phyloP scores from a whole-genome alignment of 2,888 invertebrate species.

The Rhogogaster chlorosoma region DNA sequence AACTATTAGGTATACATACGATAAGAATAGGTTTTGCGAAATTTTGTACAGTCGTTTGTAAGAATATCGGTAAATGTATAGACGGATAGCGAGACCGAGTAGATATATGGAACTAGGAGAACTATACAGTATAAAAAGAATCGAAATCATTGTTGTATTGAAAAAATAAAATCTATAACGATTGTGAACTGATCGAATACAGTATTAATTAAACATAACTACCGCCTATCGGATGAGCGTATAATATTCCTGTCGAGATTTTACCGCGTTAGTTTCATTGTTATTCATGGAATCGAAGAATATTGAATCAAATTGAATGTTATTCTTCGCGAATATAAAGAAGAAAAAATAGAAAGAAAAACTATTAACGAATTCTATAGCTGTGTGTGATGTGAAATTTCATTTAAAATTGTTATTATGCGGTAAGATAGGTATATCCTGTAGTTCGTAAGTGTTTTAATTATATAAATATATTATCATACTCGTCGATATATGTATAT shows the following conservation, averaged over 20 bases:
- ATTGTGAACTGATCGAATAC: background rate
- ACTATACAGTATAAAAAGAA: background rate
- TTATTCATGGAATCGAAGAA: too few relatives aligned
- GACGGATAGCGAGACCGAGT: background rate
- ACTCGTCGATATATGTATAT: background rate
- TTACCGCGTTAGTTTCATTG: too few relatives aligned
- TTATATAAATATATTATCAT: background rate
- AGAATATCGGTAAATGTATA: background rate
- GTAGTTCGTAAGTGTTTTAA: background rate
- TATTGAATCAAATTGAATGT: too few relatives aligned
- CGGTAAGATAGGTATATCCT: too few relatives aligned
- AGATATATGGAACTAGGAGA: background rate
- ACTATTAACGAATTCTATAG: too few relatives aligned
- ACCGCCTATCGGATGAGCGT: too few relatives aligned
- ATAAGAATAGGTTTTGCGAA: conserved; percentile 53
- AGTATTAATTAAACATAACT: too few relatives aligned
- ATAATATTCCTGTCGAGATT: too few relatives aligned
- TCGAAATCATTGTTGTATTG: background rate
- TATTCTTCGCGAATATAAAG: too few relatives aligned
- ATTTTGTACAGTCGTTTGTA: conserved; percentile 64
- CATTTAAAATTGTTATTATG: too few relatives aligned
- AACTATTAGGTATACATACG: background rate
- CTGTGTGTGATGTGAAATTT: too few relatives aligned
- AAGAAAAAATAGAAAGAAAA: too few relatives aligned
- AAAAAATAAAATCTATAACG: background rate